Percentiles rank a stretch among this genome's conserved stretches.
Conservation (phyloP, 1,140 invertebrate genomes). For the Cepaea nemoralis region DNA sequence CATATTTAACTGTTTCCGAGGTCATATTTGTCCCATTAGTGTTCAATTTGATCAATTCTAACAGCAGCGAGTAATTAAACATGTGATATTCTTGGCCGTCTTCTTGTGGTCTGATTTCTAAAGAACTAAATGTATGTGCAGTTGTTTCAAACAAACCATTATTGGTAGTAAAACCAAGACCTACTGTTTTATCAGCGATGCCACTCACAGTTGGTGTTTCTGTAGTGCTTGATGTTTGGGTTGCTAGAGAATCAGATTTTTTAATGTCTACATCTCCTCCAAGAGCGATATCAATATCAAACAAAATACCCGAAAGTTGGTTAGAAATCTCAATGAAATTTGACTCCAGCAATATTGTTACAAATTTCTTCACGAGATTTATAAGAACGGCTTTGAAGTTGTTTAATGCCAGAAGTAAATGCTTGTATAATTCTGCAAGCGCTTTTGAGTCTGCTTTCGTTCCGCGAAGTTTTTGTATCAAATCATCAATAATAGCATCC, state of each 20-base stretch:
- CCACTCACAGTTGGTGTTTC: neutral
- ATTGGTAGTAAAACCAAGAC: neutral
- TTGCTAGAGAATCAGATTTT: neutral
- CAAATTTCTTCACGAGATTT: neutral
- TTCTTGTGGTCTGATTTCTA: neutral
- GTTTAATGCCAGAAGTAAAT: neutral
- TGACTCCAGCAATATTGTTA: neutral
- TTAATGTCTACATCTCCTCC: neutral
- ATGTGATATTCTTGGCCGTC: neutral
- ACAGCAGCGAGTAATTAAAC: neutral
- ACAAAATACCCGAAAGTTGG: neutral
- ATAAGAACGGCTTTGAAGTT: neutral
- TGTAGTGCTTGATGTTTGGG: neutral
- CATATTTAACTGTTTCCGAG: neutral
- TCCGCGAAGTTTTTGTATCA: neutral
- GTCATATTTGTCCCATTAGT: neutral
- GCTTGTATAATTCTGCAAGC: neutral
- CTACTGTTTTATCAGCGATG: neutral
- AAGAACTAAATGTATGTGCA: neutral
- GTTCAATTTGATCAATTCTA: neutral
- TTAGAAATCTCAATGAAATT: neutral
- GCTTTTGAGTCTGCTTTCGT: neutral
- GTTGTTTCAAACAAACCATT: neutral
- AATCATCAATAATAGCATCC: neutral
- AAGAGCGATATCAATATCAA: neutral